A percentile compares a stretch with the other conserved stretches of the same genome.
Conservation (phyloP, 2,888 invertebrate genomes). For the Calameuta idolon region DNA sequence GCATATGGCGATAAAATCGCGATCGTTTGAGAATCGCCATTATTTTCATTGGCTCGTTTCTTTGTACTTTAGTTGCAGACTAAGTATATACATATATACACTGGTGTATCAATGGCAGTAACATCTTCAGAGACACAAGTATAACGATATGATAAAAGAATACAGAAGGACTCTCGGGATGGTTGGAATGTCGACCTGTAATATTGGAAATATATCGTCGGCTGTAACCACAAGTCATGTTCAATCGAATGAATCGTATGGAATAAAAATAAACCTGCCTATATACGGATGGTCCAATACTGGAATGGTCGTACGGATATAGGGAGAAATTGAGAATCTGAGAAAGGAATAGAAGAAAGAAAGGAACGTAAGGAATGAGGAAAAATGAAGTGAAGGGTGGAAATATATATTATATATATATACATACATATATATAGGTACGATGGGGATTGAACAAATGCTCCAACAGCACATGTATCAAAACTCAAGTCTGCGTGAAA, state of each 20-base stretch:
- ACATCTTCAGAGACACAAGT: conserved; percentile 36
- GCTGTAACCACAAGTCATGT: conserved; percentile 61
- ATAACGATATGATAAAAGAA: conserved; percentile 26
- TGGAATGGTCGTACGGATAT: conserved; percentile 18
- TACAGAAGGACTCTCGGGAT: conserved; percentile 41
- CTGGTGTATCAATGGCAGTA: background rate
- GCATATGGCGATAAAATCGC: background rate
- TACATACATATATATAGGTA: no score
- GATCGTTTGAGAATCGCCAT: background rate
- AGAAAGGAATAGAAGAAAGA: background rate
- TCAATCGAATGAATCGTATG: conserved; percentile 61
- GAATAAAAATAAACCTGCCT: conserved; percentile 59
- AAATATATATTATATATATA: background rate
- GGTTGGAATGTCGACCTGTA: conserved; percentile 55
- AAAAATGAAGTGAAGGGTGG: background rate
- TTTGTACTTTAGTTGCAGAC: background rate
- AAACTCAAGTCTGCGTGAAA: conserved; percentile 36
- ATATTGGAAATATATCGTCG: conserved; percentile 59
- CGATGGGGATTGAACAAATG: conserved; percentile 1
- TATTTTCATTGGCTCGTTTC: conserved; percentile 5
- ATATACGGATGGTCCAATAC: conserved; percentile 13
- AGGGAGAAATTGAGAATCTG: conserved; percentile 3
- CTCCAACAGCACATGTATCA: conserved; percentile 31
- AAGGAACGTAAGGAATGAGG: background rate
- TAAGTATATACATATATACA: background rate